These are phyloP conservation scores for Parazoanthus atlanticus DNA, from an alignment of 92 coral and sea anemone species.

Conservation along the genomic window DNA sequence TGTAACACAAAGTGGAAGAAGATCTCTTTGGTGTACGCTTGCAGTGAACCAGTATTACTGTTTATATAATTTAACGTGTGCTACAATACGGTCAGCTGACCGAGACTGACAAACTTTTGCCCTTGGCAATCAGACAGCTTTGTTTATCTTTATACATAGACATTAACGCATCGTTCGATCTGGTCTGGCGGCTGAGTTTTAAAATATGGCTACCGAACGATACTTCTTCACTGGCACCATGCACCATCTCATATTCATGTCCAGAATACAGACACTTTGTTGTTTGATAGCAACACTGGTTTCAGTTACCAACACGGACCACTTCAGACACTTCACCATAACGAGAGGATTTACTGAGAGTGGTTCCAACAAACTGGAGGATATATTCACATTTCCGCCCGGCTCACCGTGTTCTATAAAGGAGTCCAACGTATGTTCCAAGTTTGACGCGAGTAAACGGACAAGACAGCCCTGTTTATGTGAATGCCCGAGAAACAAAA, in stretches of 20 bases:
- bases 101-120: no score
- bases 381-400: constrained; percentile 7
- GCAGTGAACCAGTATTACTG: no score
- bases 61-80: no score
- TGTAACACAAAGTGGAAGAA: no score
- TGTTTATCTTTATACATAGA: no score
- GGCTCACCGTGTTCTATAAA: not conserved
- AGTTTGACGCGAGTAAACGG: not conserved
- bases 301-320: constrained; percentile 8
- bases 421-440: not conserved
- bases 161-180: not conserved
- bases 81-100: no score
- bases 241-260: not conserved
- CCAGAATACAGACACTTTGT: not conserved
- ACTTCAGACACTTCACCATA: constrained; percentile 5
- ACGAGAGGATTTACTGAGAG: constrained; percentile 15
- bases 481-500: constrained; percentile 6
- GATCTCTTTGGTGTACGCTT: no score
- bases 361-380: constrained; percentile 33
- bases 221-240: not conserved
- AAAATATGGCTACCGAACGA: not conserved
- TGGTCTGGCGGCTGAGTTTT: not conserved
- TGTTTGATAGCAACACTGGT: not conserved
- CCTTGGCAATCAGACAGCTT: no score
- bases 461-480: constrained; percentile 5